Evolutionary conservation across 2,888 invertebrate genomes (phyloP).

Genomic region (Steromphala cineraria): DNA sequence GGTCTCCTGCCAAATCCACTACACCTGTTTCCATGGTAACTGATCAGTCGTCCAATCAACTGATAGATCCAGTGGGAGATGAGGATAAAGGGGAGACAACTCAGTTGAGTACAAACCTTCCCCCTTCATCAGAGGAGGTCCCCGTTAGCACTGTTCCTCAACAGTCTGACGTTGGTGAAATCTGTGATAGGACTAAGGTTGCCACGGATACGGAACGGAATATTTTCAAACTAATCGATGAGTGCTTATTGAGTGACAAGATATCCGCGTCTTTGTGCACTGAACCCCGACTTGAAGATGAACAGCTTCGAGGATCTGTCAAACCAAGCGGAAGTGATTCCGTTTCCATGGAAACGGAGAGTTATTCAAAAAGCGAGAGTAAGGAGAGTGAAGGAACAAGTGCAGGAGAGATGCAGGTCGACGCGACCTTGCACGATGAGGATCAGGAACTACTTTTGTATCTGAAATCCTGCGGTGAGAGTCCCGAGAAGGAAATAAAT

Average conservation of each 20-base stretch:
- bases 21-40: background rate
- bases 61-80: background rate
- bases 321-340: background rate
- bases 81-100: background rate
- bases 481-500: background rate
- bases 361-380: background rate
- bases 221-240: conserved; percentile 2
- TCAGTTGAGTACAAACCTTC: background rate
- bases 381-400: background rate
- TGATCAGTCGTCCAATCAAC: background rate
- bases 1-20: background rate
- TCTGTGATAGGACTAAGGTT: background rate
- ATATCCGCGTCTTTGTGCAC: background rate
- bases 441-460: background rate
- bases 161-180: background rate
- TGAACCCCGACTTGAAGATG: background rate
- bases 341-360: conserved; percentile 31
- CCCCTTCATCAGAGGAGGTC: background rate
- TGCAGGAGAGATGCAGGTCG: background rate
- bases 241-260: conserved; percentile 7
- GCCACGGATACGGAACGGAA: background rate
- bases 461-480: background rate
- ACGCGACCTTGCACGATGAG: background rate
- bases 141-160: background rate
- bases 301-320: background rate